phyloP scores from a whole-genome alignment of 2,113 vertebrate genomes.

The Balaeniceps rex region DNA sequence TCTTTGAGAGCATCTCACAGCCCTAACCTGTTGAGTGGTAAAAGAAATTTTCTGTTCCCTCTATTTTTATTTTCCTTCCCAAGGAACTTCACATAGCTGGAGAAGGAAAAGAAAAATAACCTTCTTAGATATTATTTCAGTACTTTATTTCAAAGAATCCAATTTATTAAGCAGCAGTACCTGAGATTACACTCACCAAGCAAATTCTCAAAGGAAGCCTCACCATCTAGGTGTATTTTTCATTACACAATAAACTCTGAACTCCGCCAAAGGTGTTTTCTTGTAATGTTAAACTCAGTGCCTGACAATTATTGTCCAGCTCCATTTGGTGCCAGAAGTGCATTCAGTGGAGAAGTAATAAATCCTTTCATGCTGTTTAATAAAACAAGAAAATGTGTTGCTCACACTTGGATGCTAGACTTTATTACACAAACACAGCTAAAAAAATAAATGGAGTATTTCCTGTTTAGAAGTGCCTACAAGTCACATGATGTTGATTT shows the following conservation, averaged over 20 bases:
- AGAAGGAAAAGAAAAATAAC: conserved; percentile 6
- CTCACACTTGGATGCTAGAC: conserved; percentile 57
- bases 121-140: conserved; percentile 4
- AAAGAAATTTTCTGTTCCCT: not conserved
- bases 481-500: conserved; percentile 52
- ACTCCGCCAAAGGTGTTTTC: conserved; percentile 40
- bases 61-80: not conserved
- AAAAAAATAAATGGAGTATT: conserved; percentile 50
- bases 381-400: conserved; percentile 57
- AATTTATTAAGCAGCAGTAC: conserved; percentile 54
- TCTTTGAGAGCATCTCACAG: not conserved
- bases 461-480: conserved; percentile 47
- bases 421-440: conserved; percentile 49
- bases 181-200: conserved; percentile 38
- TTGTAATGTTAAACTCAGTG: conserved; percentile 19
- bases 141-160: conserved; percentile 47
- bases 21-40: not conserved
- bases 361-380: conserved; percentile 54
- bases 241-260: conserved; percentile 14
- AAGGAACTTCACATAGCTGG: not conserved
- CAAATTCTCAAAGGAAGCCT: conserved; percentile 50
- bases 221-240: conserved; percentile 49
- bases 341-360: conserved; percentile 38
- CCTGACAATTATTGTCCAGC: conserved; percentile 21
- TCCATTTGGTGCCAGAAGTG: conserved; percentile 10